Evolutionary conservation across 1,140 invertebrate genomes (phyloP).

Genomic region (Tetramorium parvispinum): DNA sequence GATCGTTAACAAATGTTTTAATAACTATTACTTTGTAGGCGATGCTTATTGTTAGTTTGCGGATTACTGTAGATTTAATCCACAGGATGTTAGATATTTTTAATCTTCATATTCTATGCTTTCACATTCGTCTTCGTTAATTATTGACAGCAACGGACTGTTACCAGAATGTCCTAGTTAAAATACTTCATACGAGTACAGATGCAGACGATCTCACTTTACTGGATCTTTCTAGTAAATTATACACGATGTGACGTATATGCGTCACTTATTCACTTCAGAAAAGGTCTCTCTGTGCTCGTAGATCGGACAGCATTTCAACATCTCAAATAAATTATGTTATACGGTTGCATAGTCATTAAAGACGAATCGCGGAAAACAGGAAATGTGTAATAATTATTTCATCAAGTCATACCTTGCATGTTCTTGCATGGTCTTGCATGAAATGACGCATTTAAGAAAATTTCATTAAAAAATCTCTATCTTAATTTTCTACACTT

Average conservation of each 20-base stretch:
- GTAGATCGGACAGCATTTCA: background rate
- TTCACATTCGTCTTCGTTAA: background rate
- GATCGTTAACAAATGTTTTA: background rate
- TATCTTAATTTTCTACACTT: background rate
- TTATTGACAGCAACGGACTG: constrained; percentile 6
- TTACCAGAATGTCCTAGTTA: background rate
- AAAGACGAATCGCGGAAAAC: background rate
- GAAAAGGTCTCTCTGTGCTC: background rate
- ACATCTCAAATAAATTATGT: constrained; percentile 5
- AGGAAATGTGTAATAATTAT: background rate
- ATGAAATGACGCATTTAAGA: background rate
- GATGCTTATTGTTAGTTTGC: background rate
- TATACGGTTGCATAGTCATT: background rate
- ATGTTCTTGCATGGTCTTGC: background rate
- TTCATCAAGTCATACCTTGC: background rate
- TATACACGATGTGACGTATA: background rate
- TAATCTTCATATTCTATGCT: background rate
- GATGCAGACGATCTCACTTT: background rate
- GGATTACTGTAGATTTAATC: background rate
- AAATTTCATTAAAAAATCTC: background rate
- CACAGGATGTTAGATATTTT: background rate
- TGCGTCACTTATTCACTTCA: background rate
- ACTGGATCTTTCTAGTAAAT: constrained; percentile 15
- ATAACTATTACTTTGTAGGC: background rate
- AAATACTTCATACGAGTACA: background rate